phyloP scores from a whole-genome alignment of 2,797 vertebrate species.

The Cyprinella venusta region DNA sequence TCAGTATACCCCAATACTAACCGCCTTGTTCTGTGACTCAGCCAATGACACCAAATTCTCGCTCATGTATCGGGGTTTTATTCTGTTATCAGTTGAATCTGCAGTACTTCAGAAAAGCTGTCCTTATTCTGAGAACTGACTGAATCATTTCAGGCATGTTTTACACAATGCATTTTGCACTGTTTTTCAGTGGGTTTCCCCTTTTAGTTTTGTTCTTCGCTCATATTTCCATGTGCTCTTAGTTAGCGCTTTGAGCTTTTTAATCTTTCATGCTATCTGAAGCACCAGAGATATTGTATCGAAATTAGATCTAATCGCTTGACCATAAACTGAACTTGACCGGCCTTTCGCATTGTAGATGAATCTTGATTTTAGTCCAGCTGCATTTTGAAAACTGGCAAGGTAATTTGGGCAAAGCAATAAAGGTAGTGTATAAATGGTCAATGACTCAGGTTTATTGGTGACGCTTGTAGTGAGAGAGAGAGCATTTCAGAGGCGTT shows the following conservation, averaged over 20 bases:
- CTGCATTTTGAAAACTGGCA: not conserved
- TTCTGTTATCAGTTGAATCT: slow-evolving; percentile 36
- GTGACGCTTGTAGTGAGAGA: not conserved
- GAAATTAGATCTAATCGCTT: not conserved
- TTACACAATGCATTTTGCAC: not conserved
- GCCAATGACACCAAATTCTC: not conserved
- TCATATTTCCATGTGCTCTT: not conserved
- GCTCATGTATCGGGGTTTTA: slow-evolving; percentile 1
- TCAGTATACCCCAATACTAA: slow-evolving; percentile 4
- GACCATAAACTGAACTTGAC: not conserved
- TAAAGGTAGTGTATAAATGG: slow-evolving; percentile 31
- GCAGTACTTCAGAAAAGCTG: slow-evolving; percentile 15
- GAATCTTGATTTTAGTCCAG: not conserved
- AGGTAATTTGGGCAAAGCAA: slow-evolving; percentile 7
- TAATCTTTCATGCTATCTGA: slow-evolving; percentile 4
- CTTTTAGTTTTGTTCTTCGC: not conserved
- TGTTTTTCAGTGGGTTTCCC: not conserved
- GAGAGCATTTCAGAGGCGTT: slow-evolving; percentile 22
- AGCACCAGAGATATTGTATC: not conserved
- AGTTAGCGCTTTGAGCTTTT: not conserved
- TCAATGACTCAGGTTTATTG: slow-evolving; percentile 20
- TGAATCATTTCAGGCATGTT: slow-evolving; percentile 6
- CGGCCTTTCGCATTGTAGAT: not conserved
- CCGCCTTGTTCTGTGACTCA: slow-evolving; percentile 32
- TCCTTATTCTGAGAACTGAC: slow-evolving; percentile 1